Base-by-base conservation (phyloP, 2,797 vertebrate species). In the Eupleurogrammus muticus region DNA sequence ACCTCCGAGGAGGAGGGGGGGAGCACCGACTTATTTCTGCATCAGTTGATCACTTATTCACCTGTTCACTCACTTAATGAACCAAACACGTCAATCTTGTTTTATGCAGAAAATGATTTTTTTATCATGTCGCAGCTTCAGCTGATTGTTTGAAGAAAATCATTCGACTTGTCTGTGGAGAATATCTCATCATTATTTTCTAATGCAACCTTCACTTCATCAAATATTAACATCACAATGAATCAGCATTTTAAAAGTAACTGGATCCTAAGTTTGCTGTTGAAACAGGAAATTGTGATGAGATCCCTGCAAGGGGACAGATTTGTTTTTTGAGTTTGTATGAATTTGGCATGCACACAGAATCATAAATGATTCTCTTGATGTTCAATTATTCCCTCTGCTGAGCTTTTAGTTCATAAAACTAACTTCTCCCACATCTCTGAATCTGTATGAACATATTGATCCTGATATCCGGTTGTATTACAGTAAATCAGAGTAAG, bases 341-440 rank as follows among this genome's bases (percentile, higher is more conserved):
- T 21, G 32, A 7, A 59, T 63, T 6, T 54, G n/a, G 9, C 17
- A n/a, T 11, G 9, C 28, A 28, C 28, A 28, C 28, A 28, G 28
- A 28, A 87, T 89, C 90, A 88, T 90, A 89, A 90, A 90, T 87
- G 81, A 89, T 83, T 55, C 78, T 88, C 82, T 85, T 89, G 83
- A 92, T 92, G 80, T n/a, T n/a, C n/a, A n/a, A n/a, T n/a, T n/a
- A n/a, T n/a, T n/a, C n/a, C 65, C 84, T 86, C 82, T 74, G 85
- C 80, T 70, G 84, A 78, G 86, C 81, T 85, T 86, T 91, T 85
- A 90, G 75, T 91, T 90, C 82, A 89, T 90, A 88, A 90, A 91
- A 77, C 73, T 74, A 87, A 77, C 77, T 72, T 84, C 73, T 74
- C 87, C 75, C 79, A 73, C 83, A 77, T 67, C 79, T 85, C 69